phyloP scores from a whole-genome alignment of 1,140 invertebrate genomes.

The Hetaerina americana region DNA sequence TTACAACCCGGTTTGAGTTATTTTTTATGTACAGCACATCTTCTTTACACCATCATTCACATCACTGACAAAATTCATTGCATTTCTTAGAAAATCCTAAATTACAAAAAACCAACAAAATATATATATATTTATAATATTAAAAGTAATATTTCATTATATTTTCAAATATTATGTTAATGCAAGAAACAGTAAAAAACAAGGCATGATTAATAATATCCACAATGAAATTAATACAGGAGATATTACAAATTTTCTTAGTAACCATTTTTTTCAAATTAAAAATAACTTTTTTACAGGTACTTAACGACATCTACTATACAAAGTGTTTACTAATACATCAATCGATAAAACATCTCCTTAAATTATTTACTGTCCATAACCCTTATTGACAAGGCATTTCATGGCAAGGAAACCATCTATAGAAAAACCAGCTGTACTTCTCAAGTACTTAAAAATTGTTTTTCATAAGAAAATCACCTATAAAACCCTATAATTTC shows the following conservation, averaged over 20 bases:
- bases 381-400: background rate
- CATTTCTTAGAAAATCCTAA: background rate
- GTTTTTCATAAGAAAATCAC: constrained; percentile 1
- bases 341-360: background rate
- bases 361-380: background rate
- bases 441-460: background rate
- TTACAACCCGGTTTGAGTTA: background rate
- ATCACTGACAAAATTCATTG: background rate
- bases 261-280: background rate
- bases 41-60: background rate
- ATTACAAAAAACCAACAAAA: background rate
- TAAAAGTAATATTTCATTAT: background rate
- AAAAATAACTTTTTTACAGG: background rate
- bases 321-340: background rate
- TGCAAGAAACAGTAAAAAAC: background rate
- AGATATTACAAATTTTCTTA: background rate
- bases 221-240: background rate
- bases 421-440: background rate
- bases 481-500: background rate
- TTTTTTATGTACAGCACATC: background rate
- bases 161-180: background rate
- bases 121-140: too few relatives aligned
- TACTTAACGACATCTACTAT: background rate
- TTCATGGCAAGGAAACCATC: background rate
- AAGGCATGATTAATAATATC: background rate